Conservation (phyloP, 2,888 invertebrate genomes). For the Epinotia demarniana region DNA sequence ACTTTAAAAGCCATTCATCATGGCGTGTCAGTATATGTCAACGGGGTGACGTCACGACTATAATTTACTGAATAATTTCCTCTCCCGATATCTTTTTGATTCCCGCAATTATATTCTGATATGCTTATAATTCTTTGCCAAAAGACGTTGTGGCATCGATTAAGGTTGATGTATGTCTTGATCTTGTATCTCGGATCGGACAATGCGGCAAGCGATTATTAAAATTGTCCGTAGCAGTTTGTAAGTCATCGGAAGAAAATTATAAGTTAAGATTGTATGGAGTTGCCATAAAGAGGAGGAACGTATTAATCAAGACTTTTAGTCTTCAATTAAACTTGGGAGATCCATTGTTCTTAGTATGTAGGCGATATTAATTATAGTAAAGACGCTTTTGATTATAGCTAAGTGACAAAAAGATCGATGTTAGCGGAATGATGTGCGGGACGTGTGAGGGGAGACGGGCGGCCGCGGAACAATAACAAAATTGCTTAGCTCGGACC, state of each 20-base stretch:
- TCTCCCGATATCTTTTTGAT: conserved; percentile 28
- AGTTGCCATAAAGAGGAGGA: conserved; percentile 26
- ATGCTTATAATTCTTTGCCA: conserved; percentile 32
- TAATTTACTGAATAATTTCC: conserved; percentile 24
- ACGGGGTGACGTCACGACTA: conserved; percentile 19
- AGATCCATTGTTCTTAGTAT: conserved; percentile 12
- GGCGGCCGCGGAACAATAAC: too few relatives aligned
- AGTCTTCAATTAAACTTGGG: conserved; percentile 23
- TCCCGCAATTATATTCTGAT: conserved; percentile 36
- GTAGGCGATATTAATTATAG: conserved; percentile 9
- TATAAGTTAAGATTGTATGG: conserved; percentile 21
- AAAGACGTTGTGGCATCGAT: conserved; percentile 25
- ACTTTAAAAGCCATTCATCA: conserved; percentile 52
- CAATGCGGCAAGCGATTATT: conserved; percentile 27
- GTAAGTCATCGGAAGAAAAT: conserved; percentile 13
- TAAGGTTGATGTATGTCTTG: conserved; percentile 43
- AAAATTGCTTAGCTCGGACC: too few relatives aligned
- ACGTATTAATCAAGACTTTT: conserved; percentile 33
- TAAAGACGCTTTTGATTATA: background rate
- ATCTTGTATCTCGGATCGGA: conserved; percentile 37
- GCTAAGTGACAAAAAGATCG: conserved; percentile 11
- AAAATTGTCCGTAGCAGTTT: conserved; percentile 9
- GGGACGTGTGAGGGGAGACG: too few relatives aligned
- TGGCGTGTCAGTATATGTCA: conserved; percentile 31
- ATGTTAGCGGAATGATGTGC: too few relatives aligned